Conservation (phyloP, 2,113 vertebrate species). For the Dinomys branickii region DNA sequence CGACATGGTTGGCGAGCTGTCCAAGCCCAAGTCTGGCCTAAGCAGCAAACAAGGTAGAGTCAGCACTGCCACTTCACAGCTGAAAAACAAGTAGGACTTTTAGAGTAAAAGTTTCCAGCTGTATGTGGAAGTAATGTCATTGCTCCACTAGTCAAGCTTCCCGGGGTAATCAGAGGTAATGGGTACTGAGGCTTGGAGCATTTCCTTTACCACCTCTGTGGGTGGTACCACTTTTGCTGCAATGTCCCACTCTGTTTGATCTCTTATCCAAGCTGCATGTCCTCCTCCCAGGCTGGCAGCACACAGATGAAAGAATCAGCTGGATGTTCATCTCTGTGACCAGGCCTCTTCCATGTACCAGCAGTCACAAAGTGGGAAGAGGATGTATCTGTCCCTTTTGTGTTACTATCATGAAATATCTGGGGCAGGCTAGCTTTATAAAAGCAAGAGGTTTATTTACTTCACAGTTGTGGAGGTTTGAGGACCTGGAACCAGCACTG, state of each 20-base stretch:
- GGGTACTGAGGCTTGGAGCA: neutral
- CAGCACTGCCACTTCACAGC: accelerated
- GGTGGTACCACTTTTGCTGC: accelerated
- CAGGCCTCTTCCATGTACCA: neutral
- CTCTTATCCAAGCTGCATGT: neutral
- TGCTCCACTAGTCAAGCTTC: accelerated
- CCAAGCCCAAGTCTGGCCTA: accelerated
- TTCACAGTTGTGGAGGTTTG: neutral
- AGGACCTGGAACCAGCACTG: neutral
- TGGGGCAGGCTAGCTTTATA: neutral
- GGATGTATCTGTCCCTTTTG: neutral
- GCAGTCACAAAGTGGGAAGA: neutral
- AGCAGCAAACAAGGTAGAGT: accelerated
- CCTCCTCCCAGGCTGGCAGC: no score
- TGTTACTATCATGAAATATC: neutral
- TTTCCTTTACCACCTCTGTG: accelerated
- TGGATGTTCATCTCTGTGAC: neutral
- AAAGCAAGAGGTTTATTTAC: neutral
- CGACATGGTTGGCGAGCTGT: accelerated
- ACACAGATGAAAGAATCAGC: no score
- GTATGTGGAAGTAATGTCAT: accelerated
- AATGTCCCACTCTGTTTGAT: accelerated
- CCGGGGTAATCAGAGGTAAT: accelerated
- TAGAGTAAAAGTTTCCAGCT: neutral
- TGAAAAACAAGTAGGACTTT: neutral